Evolutionary conservation across 2,113 vertebrate genomes (phyloP).

Genomic region (Rhegmatorhina hoffmannsi): DNA sequence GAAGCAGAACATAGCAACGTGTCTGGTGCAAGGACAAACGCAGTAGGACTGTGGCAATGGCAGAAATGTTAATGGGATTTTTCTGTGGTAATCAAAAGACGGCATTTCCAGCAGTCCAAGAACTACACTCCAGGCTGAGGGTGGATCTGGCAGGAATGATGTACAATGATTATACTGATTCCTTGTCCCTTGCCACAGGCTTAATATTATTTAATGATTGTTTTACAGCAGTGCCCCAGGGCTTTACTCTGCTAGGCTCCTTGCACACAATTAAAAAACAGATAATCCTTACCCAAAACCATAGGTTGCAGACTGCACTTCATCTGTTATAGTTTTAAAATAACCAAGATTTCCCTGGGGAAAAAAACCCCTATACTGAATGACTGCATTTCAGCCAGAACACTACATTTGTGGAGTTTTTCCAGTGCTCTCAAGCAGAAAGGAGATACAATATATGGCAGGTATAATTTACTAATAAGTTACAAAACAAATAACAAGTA

Average conservation of each 20-base stretch:
- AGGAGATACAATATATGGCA: neutral
- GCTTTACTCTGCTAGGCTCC: neutral
- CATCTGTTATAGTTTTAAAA: neutral
- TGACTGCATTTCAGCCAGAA: neutral
- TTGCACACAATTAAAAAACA: neutral
- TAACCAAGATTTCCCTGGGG: neutral
- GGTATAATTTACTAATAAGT: neutral
- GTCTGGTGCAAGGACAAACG: neutral
- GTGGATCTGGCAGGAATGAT: neutral
- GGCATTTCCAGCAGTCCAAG: neutral
- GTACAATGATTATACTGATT: neutral
- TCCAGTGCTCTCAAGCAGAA: neutral
- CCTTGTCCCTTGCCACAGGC: neutral
- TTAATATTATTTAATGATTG: conserved; percentile 28
- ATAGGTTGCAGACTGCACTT: neutral
- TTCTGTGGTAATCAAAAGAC: neutral
- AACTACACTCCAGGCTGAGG: neutral
- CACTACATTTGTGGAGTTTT: neutral
- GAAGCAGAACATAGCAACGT: neutral
- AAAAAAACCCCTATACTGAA: neutral
- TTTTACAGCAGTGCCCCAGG: neutral
- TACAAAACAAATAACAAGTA: neutral
- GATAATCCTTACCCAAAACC: neutral
- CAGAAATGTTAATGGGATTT: neutral
- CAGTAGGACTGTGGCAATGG: neutral